Percentiles rank a stretch among this genome's conserved stretches.
Conservation (phyloP, 2,888 invertebrate genomes). For the Agrochola litura region DNA sequence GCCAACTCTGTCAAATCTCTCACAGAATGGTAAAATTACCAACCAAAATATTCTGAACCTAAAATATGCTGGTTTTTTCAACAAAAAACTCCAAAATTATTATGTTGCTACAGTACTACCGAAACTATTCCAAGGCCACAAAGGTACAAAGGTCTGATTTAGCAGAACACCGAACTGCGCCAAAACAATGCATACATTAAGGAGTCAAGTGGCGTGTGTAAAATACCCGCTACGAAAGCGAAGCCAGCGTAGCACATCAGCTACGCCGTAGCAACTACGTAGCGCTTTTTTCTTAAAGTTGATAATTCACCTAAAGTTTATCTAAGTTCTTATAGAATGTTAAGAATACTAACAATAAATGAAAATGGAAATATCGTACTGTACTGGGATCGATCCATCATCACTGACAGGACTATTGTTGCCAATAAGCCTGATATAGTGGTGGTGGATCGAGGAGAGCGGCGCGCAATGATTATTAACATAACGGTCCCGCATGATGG, state of each 20-base stretch:
- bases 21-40: too few species aligned
- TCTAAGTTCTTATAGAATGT: background rate
- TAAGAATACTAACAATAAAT: background rate
- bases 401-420: too few species aligned
- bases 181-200: constrained; percentile 80
- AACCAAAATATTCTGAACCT: too few species aligned
- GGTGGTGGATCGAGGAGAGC: too few species aligned
- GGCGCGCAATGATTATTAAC: too few species aligned
- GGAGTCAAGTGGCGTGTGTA: constrained; percentile 78
- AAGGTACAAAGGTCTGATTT: constrained; percentile 48
- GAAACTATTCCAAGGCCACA: constrained; percentile 41
- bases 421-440: too few species aligned
- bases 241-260: constrained; percentile 2
- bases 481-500: too few species aligned
- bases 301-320: background rate
- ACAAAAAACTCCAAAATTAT: background rate
- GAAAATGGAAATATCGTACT: too few species aligned
- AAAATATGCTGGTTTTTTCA: background rate
- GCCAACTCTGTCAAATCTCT: background rate
- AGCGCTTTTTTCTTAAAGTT: background rate
- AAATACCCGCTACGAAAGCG: constrained; percentile 39
- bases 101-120: constrained; percentile 17
- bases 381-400: too few species aligned
- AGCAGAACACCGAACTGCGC: constrained; percentile 45
- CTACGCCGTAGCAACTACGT: constrained; percentile 13